Base-by-base conservation (phyloP, 2,888 invertebrate species). In the Mechanitis messenoides region DNA sequence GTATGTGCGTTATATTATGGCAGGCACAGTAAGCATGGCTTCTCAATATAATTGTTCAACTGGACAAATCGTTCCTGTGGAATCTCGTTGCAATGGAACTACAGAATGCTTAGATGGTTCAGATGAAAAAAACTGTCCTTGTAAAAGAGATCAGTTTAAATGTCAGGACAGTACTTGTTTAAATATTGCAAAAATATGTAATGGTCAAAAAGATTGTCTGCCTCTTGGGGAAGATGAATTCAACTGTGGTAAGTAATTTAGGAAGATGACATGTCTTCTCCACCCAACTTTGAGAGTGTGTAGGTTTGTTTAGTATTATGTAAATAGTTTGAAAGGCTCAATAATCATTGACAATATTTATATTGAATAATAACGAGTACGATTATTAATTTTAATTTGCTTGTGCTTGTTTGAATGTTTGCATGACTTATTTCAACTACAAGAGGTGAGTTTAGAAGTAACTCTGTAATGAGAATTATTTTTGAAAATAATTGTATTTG, bases 131-230 rank as follows among this genome's bases (percentile, higher is more conserved):
- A 76, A 78, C 68, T 90, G 90, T 69, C 79, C 84, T 63, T 88
- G 89, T 76, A 87, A 84, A 76, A 77, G 87, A 63, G 92, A 86
- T 62, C 83, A 92, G 74, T 91, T 90, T 77, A 80, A 80, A 58
- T 93, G 93, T 80, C 85, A 93, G 72, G 92, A 93, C 73, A 93
- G 93, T 67, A 83, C 91, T 75, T 95, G 95, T 84, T 91, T 94
- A 79, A 89, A 91, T 74, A 83, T 89, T 70, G 89, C 90, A 56
- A 91, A 91, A 69, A 87, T 91, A 72, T 96, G 96, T 82, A 92
- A 95, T 78, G 91, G 91, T 70, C 76, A 80, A 61, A 74, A 71
- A 68, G 92, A 94, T 77, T 94, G 94, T 80, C 70, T 60, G 45
- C 77, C 84, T 35, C 88, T 91, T 74, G 92, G 92, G 63, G 92